phyloP scores from a whole-genome alignment of 2,888 invertebrate genomes.

The Ommatoiulus sabulosus region DNA sequence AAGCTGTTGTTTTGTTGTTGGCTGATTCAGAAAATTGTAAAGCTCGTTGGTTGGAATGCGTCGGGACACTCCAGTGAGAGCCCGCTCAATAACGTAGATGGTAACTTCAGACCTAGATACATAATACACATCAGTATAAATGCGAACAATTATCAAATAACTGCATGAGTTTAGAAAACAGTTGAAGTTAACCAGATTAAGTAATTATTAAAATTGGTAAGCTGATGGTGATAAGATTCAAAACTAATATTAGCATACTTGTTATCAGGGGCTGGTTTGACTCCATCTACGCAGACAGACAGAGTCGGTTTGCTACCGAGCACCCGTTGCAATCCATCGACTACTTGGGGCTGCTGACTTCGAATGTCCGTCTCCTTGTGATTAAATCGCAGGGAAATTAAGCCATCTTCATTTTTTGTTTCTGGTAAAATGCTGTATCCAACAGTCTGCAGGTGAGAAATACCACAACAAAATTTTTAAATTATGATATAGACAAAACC shows the following conservation, averaged over 20 bases:
- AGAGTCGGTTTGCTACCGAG: slow-evolving; percentile 89
- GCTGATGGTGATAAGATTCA: neutral
- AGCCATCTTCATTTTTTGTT: slow-evolving; percentile 89
- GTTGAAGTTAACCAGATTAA: no score
- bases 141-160: no score
- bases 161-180: no score
- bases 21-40: slow-evolving; percentile 72
- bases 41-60: slow-evolving; percentile 68
- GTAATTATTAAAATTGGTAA: no score
- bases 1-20: slow-evolving; percentile 79
- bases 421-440: slow-evolving; percentile 90
- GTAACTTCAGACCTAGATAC: slow-evolving; percentile 76
- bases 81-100: slow-evolving; percentile 79
- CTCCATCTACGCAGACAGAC: slow-evolving; percentile 79
- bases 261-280: slow-evolving; percentile 82
- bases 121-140: neutral
- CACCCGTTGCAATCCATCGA: slow-evolving; percentile 69
- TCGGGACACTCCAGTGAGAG: slow-evolving; percentile 70
- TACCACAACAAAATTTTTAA: neutral
- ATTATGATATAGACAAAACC: no score
- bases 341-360: slow-evolving; percentile 78
- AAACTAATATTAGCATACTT: slow-evolving; percentile 69
- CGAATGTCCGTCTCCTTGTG: slow-evolving; percentile 84
- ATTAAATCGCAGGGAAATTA: slow-evolving; percentile 86
- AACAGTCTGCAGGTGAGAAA: slow-evolving; percentile 74